Percentiles rank a stretch among this genome's conserved stretches.
These are phyloP conservation scores for Ceyx melanurus DNA, from an alignment of 2,113 vertebrate species.

Conservation along the genomic window DNA sequence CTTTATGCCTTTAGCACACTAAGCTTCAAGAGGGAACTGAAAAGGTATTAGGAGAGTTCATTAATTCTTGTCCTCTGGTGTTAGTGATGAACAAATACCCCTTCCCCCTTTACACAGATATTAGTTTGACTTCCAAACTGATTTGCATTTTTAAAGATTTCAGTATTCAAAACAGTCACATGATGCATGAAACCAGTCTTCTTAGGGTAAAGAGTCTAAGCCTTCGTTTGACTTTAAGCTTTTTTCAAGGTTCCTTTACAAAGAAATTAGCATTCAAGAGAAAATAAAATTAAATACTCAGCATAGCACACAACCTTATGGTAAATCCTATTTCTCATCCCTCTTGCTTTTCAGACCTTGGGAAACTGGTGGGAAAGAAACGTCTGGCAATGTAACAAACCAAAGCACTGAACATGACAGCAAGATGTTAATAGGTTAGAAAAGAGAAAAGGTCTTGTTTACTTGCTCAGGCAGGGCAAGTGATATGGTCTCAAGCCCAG, in stretches of 20 bases:
- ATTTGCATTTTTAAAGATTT: not conserved
- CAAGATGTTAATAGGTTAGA: not conserved
- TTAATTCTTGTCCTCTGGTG: not conserved
- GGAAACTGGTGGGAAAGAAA: not conserved
- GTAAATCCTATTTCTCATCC: not conserved
- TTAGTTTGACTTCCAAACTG: not conserved
- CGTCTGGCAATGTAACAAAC: not conserved
- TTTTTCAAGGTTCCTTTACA: not conserved
- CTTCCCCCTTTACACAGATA: not conserved
- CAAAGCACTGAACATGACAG: not conserved
- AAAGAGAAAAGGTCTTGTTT: not conserved
- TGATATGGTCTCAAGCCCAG: fast-evolving
- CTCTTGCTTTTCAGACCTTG: not conserved
- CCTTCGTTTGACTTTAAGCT: not conserved
- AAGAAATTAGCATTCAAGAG: not conserved
- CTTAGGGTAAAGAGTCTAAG: not conserved
- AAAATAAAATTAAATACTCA: not conserved
- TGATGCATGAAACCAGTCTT: not conserved
- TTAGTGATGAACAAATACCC: not conserved
- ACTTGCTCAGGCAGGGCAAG: not conserved
- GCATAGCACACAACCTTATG: not conserved
- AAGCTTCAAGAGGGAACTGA: not conserved
- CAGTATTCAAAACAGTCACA: not conserved
- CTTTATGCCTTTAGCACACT: not conserved
- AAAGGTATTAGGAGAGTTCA: not conserved